Conservation (phyloP, 2,888 invertebrate species). For the Coenonympha glycerion region DNA sequence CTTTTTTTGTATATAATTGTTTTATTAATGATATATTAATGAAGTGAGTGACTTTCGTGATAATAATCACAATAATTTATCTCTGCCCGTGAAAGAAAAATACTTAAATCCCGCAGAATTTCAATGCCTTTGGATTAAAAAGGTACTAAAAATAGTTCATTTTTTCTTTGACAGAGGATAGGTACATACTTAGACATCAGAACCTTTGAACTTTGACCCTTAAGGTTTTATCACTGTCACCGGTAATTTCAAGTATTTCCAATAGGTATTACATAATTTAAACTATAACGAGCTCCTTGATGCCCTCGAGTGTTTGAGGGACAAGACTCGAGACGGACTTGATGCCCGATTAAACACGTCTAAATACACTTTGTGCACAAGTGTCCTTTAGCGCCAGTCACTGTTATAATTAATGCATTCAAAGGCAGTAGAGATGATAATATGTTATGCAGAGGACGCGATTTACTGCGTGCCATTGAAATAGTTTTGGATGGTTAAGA, state of each 20-base stretch:
- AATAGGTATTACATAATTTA: not conserved
- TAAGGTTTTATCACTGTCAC: not conserved
- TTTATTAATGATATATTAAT: no score
- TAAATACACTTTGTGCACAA: constrained; percentile 21
- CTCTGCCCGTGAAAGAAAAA: no score
- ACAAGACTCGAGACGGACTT: constrained; percentile 1
- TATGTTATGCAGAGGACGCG: constrained; percentile 6
- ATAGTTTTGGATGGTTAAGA: constrained; percentile 13
- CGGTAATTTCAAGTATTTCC: not conserved
- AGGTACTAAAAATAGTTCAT: not conserved
- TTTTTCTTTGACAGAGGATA: not conserved
- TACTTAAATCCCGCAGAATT: no score
- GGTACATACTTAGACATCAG: not conserved
- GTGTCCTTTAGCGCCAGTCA: constrained; percentile 19
- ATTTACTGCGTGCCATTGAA: constrained; percentile 6
- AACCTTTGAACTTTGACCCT: not conserved
- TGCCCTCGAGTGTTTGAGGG: constrained; percentile 6
- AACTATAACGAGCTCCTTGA: not conserved
- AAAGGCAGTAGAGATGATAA: constrained; percentile 12
- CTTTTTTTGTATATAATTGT: no score
- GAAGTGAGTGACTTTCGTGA: no score
- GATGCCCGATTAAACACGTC: constrained; percentile 26
- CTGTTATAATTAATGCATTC: constrained; percentile 21
- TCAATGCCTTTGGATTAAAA: not conserved
- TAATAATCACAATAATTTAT: no score